Conservation (phyloP, 2,113 vertebrate species). For the Anarrhichthys ocellatus region DNA sequence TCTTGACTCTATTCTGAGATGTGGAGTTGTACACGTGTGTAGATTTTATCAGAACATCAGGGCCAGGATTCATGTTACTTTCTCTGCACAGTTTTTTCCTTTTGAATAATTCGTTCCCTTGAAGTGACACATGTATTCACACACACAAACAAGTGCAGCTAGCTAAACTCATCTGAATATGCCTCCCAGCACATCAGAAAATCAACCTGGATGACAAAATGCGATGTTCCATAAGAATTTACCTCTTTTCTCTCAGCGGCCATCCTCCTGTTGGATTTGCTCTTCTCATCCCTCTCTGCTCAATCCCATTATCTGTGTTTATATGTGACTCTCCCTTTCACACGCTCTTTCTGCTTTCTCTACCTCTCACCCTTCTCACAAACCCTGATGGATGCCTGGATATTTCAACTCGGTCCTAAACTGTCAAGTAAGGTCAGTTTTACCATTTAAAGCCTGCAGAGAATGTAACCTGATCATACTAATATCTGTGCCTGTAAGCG, state of each 20-base stretch:
- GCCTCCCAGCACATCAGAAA: slow-evolving; percentile 54
- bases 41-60: slow-evolving; percentile 57
- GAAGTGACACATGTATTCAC: slow-evolving; percentile 36
- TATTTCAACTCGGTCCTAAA: slow-evolving; percentile 45
- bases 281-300: slow-evolving; percentile 34
- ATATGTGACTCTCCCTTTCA: slow-evolving; percentile 41
- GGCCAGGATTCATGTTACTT: slow-evolving; percentile 36
- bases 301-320: slow-evolving; percentile 42
- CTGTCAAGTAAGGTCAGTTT: slow-evolving; percentile 48
- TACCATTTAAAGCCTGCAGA: slow-evolving; percentile 44
- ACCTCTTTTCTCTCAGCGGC: slow-evolving; percentile 42
- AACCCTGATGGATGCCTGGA: slow-evolving; percentile 43
- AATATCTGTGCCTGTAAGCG: slow-evolving; percentile 59
- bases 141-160: slow-evolving; percentile 44
- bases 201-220: slow-evolving; percentile 54
- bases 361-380: neutral
- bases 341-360: slow-evolving; percentile 33
- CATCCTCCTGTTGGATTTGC: slow-evolving; percentile 32
- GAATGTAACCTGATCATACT: slow-evolving; percentile 49
- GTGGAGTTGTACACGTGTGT: slow-evolving; percentile 72
- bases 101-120: slow-evolving; percentile 43
- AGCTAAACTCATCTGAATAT: slow-evolving; percentile 30
- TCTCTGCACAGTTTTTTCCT: slow-evolving; percentile 15
- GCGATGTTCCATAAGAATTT: slow-evolving; percentile 75
- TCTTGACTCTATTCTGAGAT: slow-evolving; percentile 66